Evolutionary conservation across 2,888 invertebrate species (phyloP).

Genomic region (Caenorhabditis wallacei): DNA sequence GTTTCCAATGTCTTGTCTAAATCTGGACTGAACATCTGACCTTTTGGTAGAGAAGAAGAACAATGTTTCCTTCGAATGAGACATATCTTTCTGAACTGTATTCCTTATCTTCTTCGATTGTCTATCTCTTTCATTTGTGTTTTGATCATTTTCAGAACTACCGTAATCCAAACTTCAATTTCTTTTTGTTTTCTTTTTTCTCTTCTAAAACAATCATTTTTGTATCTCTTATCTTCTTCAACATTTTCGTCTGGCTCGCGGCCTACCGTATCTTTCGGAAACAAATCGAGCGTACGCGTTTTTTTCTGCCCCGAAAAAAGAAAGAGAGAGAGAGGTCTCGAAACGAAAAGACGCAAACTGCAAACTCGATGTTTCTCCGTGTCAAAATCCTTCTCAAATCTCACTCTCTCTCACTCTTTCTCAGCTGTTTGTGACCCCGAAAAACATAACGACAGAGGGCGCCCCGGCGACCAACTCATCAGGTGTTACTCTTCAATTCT

Average conservation of each 20-base stretch:
- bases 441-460: constrained; percentile 32
- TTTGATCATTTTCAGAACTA: constrained; percentile 8
- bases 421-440: constrained; percentile 63
- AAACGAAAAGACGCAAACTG: constrained; percentile 52
- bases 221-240: constrained; percentile 3
- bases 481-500: constrained; percentile 54
- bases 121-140: constrained; percentile 3
- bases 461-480: constrained; percentile 25
- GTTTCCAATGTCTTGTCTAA: constrained; percentile 30
- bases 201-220: neutral
- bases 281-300: constrained; percentile 41
- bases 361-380: constrained; percentile 35
- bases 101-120: neutral
- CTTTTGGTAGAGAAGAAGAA: constrained; percentile 20
- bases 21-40: constrained; percentile 44
- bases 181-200: constrained; percentile 7
- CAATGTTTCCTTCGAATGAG: neutral
- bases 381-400: constrained; percentile 48
- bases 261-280: constrained; percentile 40
- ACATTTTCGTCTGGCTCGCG: constrained; percentile 4
- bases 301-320: constrained; percentile 9
- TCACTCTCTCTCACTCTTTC: constrained; percentile 20
- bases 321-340: constrained; percentile 42
- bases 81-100: neutral
- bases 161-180: neutral